Base-by-base conservation (phyloP, 2,113 vertebrate genomes). In the Cyanoderma ruficeps region DNA sequence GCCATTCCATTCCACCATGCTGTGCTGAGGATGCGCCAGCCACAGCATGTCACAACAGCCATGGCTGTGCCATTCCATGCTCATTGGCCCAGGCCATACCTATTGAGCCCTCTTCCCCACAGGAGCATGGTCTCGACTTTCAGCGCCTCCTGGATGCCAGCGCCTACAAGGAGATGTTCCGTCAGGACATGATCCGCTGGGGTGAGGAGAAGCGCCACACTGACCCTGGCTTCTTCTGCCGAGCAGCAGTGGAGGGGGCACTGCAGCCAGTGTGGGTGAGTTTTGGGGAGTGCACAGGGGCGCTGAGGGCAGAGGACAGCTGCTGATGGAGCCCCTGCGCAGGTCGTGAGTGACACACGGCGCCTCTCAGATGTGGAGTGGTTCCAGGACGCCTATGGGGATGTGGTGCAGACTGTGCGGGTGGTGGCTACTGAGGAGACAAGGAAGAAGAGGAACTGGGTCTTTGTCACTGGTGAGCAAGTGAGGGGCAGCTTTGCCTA, bases 131-230 rank as follows among this genome's bases (percentile, higher is more conserved):
- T 37, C 96, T 99, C 85, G 97, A 99, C 71, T 98, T 98, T 68
- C 80, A 98, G 79, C 96, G 97, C 37, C 98, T 99, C 31, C 95
- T 99, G 97, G 98, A 98, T 0, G 83, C 98, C 28, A 98, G 98
- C 11, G 60, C 81, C 27, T 99, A 99, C 92, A 99, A 99, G 92
- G 99, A 99, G 96, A 17, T 1, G 15, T 98, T 97, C 68, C 97
- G 99, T 13, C 97, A 94, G 7, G 98, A 98, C 76, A 99, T 99
- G 99, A 99, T 99, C 94, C 90, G 33, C 27, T 99, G 99, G 99
- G 99, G 99, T 0, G 99, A 99, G 96, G 97, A 95, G 76, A 97
- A 92, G 23, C 98, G 99, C 21, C 16, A 8, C 3, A 11, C 87
- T 0, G 99, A 99, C 81, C 98, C 98, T 0, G 98, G 99, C 10